These are phyloP conservation scores for Ennomos quercinarius DNA, from an alignment of 2,888 invertebrate species.

Conservation along the genomic window DNA sequence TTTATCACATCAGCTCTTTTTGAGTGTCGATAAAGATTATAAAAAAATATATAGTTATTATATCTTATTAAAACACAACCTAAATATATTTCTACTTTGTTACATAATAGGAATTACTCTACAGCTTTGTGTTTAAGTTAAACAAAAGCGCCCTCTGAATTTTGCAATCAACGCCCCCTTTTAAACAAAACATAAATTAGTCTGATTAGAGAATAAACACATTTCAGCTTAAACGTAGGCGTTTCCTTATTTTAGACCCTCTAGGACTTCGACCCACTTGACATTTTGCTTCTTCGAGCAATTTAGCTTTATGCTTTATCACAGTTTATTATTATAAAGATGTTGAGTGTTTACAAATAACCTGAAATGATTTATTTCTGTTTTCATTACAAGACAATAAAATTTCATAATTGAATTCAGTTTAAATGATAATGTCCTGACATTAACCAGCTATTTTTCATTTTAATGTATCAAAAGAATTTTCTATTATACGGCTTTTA, in stretches of 20 bases:
- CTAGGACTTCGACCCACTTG: slow-evolving; percentile 21
- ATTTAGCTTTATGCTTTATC: slow-evolving; percentile 7
- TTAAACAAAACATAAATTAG: slow-evolving; percentile 32
- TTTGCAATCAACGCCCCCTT: slow-evolving; percentile 28
- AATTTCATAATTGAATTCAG: too few relatives aligned
- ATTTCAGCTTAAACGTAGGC: slow-evolving; percentile 26
- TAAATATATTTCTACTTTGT: background rate
- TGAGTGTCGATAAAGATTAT: too few relatives aligned
- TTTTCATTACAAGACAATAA: too few relatives aligned
- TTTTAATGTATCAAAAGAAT: slow-evolving; percentile 7
- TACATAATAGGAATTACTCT: background rate
- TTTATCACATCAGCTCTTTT: too few relatives aligned
- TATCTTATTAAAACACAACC: too few relatives aligned
- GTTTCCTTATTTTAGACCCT: slow-evolving; percentile 27
- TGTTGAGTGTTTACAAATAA: background rate
- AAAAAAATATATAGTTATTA: too few relatives aligned
- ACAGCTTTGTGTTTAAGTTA: slow-evolving; percentile 10
- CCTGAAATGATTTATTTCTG: too few relatives aligned
- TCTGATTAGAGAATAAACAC: slow-evolving; percentile 34
- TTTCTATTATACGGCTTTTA: slow-evolving; percentile 7
- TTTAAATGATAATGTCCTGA: background rate
- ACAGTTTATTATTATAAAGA: slow-evolving; percentile 13
- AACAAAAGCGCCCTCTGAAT: slow-evolving; percentile 23
- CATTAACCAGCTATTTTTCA: background rate
- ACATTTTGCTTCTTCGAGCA: slow-evolving; percentile 25